These are phyloP conservation scores for Falcunculus frontatus DNA, from an alignment of 2,113 vertebrate species.

Conservation along the genomic window DNA sequence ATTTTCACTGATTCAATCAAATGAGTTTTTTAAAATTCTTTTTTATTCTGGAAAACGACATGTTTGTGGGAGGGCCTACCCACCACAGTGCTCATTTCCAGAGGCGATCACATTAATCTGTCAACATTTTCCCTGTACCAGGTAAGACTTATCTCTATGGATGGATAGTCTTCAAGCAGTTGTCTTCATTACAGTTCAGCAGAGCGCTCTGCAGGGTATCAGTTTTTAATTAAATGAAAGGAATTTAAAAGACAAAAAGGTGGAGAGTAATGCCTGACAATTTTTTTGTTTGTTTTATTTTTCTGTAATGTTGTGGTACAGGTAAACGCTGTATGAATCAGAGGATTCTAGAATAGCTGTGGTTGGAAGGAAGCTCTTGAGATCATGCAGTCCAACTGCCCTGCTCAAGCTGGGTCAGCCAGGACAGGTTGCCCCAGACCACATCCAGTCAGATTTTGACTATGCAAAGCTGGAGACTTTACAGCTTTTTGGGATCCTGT, in stretches of 20 bases:
- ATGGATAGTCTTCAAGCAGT: background rate
- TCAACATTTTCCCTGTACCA: background rate
- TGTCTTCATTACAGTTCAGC: background rate
- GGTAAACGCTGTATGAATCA: background rate
- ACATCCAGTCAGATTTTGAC: background rate
- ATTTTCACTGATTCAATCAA: background rate
- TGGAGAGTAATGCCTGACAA: background rate
- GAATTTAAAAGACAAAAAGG: background rate
- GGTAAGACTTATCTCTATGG: background rate
- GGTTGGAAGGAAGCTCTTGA: background rate
- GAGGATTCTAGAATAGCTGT: background rate
- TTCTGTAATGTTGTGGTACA: background rate
- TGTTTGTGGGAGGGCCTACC: background rate
- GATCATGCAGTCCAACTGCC: accelerated
- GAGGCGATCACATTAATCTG: background rate
- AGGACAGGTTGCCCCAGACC: background rate
- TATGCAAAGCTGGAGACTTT: background rate
- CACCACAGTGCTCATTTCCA: background rate
- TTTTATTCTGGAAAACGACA: background rate
- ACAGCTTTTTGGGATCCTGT: background rate
- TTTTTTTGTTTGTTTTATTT: background rate
- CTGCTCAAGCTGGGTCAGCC: background rate
- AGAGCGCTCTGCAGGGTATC: background rate
- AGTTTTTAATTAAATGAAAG: background rate
- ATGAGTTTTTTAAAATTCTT: background rate